These are phyloP conservation scores for Drosophila lini DNA, from an alignment of 1,140 invertebrate species.

Conservation along the genomic window DNA sequence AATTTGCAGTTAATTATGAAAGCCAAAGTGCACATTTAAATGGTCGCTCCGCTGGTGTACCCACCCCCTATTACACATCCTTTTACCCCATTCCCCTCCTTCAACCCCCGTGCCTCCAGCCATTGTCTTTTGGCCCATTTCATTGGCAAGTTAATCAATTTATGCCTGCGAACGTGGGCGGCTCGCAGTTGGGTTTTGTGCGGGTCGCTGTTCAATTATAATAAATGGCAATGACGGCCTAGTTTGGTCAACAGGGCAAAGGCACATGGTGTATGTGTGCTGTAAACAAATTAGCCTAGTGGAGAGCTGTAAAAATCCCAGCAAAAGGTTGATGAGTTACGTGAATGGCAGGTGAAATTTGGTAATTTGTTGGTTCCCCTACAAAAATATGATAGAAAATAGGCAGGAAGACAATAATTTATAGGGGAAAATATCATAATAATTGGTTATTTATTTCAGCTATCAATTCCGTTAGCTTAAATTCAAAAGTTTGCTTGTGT, in stretches of 20 bases:
- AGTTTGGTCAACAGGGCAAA: constrained; percentile 34
- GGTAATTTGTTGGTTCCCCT: constrained; percentile 2
- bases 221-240: constrained; percentile 60
- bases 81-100: not conserved
- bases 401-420: not conserved
- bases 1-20: constrained; percentile 63
- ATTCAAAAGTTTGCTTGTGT: not conserved
- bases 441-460: not conserved
- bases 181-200: constrained; percentile 19
- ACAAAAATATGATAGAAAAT: not conserved
- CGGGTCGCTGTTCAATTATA: constrained; percentile 58
- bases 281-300: constrained; percentile 54
- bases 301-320: constrained; percentile 24
- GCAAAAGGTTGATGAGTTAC: constrained; percentile 20
- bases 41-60: constrained; percentile 20
- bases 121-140: constrained; percentile 12
- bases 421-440: not conserved
- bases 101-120: not conserved
- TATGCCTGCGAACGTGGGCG: constrained; percentile 50
- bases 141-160: constrained; percentile 64
- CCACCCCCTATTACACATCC: not conserved
- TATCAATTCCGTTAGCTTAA: not conserved
- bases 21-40: constrained; percentile 63
- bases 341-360: constrained; percentile 21
- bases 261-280: constrained; percentile 3